These are phyloP conservation scores for Neodontobutis hainanensis DNA, from an alignment of 2,113 vertebrate genomes.

Conservation along the genomic window DNA sequence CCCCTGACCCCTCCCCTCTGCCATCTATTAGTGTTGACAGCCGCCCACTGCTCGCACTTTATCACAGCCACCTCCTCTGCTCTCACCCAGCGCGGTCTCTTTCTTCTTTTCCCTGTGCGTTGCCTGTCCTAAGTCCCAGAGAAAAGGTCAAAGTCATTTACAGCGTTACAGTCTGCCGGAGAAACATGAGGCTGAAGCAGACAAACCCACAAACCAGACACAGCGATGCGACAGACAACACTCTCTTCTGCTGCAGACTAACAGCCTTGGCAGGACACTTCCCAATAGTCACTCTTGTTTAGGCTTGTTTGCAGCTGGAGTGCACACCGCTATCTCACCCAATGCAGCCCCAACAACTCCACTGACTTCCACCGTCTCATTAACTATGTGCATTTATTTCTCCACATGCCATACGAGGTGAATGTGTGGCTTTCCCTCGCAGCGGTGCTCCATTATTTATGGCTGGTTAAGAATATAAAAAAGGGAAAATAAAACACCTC, in stretches of 20 bases:
- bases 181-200: conserved; percentile 27
- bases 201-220: conserved; percentile 31
- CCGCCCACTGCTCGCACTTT: conserved; percentile 72
- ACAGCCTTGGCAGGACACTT: conserved; percentile 27
- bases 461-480: conserved; percentile 60
- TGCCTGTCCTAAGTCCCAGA: conserved; percentile 56
- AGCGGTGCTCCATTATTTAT: conserved; percentile 69
- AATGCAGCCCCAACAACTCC: conserved; percentile 8
- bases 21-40: conserved; percentile 70
- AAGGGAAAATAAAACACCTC: conserved; percentile 45
- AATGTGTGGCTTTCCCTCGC: conserved; percentile 42
- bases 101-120: conserved; percentile 44
- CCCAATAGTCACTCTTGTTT: conserved; percentile 42
- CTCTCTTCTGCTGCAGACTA: neutral
- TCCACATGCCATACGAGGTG: conserved; percentile 48
- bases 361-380: conserved; percentile 55
- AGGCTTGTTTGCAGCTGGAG: conserved; percentile 42
- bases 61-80: conserved; percentile 66
- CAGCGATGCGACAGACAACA: conserved; percentile 29
- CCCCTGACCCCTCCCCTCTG: conserved; percentile 29
- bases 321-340: conserved; percentile 27
- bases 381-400: conserved; percentile 60
- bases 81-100: conserved; percentile 43
- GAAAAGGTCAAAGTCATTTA: conserved; percentile 78
- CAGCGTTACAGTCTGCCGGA: conserved; percentile 55